Evolutionary conservation across 2,113 vertebrate species (phyloP).

Genomic region (Cephalopterus ornatus): DNA sequence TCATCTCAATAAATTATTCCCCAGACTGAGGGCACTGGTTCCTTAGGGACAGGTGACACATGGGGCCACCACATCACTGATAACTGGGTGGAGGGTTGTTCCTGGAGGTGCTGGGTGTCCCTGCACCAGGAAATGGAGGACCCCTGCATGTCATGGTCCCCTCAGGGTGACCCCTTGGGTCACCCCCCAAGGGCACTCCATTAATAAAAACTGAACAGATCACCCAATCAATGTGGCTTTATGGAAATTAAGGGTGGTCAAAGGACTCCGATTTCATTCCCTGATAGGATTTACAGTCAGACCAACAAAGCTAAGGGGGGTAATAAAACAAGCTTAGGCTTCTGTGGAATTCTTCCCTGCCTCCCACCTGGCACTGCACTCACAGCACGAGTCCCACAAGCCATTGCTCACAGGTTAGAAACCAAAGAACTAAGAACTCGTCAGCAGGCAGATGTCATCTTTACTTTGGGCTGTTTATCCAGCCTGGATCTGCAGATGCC

Average conservation of each 20-base stretch:
- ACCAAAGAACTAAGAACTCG: background rate
- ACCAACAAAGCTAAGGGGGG: background rate
- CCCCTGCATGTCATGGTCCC: accelerated
- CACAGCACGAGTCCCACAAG: accelerated
- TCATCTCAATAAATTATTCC: background rate
- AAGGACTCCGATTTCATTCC: accelerated
- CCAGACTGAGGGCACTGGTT: background rate
- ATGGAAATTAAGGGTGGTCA: background rate
- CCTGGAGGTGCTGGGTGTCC: background rate
- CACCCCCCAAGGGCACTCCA: accelerated
- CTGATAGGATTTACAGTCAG: no score
- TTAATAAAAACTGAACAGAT: background rate
- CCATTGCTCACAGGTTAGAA: background rate
- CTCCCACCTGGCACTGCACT: accelerated
- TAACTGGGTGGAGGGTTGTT: background rate
- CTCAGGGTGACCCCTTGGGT: accelerated
- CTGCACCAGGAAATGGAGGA: background rate
- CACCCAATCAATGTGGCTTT: background rate
- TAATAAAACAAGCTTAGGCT: background rate
- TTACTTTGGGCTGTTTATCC: background rate
- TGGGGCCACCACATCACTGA: background rate
- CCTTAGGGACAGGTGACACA: accelerated
- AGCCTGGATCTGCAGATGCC: background rate
- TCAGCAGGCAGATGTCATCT: background rate
- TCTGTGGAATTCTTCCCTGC: background rate